Percentiles rank a stretch among this genome's conserved stretches.
Conservation (phyloP, 2,888 invertebrate species). For the Candidula unifasciata region DNA sequence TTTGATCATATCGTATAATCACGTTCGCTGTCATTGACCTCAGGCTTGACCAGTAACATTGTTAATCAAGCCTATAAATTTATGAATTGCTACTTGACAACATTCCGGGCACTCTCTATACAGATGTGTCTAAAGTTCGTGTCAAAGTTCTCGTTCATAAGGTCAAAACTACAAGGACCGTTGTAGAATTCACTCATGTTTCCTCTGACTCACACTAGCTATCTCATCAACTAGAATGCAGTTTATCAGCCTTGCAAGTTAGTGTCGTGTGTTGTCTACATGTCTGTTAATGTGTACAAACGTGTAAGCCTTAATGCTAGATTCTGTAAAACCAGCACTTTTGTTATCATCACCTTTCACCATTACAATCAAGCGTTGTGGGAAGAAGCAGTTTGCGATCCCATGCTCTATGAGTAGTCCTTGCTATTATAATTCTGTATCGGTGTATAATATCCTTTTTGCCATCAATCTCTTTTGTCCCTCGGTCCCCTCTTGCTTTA, state of each 20-base stretch:
- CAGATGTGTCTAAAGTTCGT: background rate
- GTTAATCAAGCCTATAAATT: background rate
- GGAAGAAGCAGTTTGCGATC: no score
- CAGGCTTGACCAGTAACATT: background rate
- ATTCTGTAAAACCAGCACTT: no score
- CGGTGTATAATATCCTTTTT: no score
- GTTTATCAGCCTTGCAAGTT: background rate
- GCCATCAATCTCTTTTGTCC: no score
- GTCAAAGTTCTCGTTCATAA: background rate
- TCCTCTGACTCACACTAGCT: background rate
- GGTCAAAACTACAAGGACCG: background rate
- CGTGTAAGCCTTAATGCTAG: no score
- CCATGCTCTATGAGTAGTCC: no score
- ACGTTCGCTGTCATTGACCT: constrained; percentile 9
- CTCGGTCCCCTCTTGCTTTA: no score
- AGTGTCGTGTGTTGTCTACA: background rate
- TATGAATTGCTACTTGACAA: background rate
- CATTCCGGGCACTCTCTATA: background rate
- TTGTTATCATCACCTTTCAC: no score
- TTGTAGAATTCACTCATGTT: background rate
- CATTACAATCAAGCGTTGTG: no score
- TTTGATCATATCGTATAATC: background rate
- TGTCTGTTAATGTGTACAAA: background rate
- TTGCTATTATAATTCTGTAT: no score
- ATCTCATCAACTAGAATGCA: background rate